Evolutionary conservation across 30 jellyfish, hydroid and myxozoan species (phyloP).

Genomic region (Catostylus mosaicus): DNA sequence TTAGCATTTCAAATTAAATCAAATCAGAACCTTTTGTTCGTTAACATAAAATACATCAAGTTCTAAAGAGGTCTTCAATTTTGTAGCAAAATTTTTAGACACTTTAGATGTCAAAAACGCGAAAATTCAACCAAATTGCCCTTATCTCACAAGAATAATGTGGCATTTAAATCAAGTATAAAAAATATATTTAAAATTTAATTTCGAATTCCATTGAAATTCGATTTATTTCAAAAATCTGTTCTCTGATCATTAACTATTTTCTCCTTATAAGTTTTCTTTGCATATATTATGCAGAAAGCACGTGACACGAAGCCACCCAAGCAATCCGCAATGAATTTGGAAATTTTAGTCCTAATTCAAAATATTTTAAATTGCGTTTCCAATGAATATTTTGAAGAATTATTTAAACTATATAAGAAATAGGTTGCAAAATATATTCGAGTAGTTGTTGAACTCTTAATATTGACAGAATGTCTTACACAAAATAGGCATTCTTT

Average conservation of each 20-base stretch:
- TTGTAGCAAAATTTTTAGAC: no score
- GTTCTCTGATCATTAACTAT: constrained; percentile 26
- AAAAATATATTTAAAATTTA: no score
- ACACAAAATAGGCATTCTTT: constrained; percentile 33
- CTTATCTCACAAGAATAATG: no score
- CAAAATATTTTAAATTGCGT: constrained; percentile 12
- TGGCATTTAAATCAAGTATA: no score
- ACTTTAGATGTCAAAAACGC: no score
- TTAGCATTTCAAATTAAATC: no score
- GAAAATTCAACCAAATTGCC: no score
- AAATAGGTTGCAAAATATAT: constrained; percentile 6
- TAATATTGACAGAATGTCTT: constrained; percentile 7
- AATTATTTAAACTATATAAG: background rate
- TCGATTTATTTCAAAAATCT: no score
- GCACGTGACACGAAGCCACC: constrained; percentile 47
- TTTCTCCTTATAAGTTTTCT: constrained; percentile 17
- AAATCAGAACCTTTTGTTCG: no score
- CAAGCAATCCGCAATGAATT: constrained; percentile 12
- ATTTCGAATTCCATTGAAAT: no score
- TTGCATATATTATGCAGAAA: constrained; percentile 43
- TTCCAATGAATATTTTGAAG: background rate
- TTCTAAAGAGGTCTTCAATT: no score
- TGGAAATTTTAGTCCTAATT: constrained; percentile 3
- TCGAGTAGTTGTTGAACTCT: background rate
- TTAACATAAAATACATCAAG: no score